Base-by-base conservation (phyloP, 2,888 invertebrate species). In the Chalcosyrphus nemorum region DNA sequence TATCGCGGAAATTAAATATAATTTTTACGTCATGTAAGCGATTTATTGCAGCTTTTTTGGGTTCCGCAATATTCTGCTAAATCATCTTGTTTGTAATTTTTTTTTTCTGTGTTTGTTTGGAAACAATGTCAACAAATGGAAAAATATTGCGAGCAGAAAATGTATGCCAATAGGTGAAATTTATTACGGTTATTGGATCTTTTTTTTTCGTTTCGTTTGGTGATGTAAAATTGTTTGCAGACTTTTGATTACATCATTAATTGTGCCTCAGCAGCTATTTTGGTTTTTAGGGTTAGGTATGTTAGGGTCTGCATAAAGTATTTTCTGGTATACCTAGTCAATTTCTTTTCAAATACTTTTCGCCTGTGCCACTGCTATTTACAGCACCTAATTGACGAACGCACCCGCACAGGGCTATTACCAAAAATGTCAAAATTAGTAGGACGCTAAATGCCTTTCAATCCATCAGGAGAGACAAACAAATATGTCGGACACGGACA, bases 141-240 rank as follows among this genome's bases (percentile, higher is more conserved):
- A 19, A 2, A 61, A 61, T n/a, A n/a, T 15, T 52, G 27, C 15
- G 7, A 29, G 45, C 17, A 6, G n/a, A 61, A 45, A 24, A 65
- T 65, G 35, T 65, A 50, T 65, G 65, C 50, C 65, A 65, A 65
- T 65, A 65, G 65, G 65, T 24, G 65, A 50, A 65, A 15, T 35
- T 38, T 35, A 65, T 50, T 50, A 38, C 21, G 65, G 65, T 50
- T 65, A 65, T 15, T 21, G 65, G 61, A 45, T 17, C 13, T 43
- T 24, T 29, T 43, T 27, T 17, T 43, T 61, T 21, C 6, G 6
- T 5, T 27, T 27, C 27, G 27, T 27, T 27, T 27, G 3, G 27
- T 27, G 47, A 2, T 47, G 50, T 13, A 35, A 11, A 32, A 24
- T n/a, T 21, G 47, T 47, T 65, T 47, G 45, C 45, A 21, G 35